phyloP scores from a whole-genome alignment of 2,888 invertebrate genomes.

The Agonopterix arenella region DNA sequence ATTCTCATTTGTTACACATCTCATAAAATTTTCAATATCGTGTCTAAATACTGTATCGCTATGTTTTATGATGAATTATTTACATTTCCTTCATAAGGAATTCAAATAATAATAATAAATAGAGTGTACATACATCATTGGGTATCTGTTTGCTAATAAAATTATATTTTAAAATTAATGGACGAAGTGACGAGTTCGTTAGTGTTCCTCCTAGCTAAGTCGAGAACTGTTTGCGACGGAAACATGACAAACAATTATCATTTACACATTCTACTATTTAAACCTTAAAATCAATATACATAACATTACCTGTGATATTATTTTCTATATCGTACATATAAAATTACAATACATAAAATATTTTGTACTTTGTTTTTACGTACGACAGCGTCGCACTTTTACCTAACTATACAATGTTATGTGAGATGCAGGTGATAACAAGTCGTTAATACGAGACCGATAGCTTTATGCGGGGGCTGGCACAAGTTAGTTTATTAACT shows the following conservation, averaged over 20 bases:
- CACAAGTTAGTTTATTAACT: constrained; percentile 4
- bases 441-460: constrained; percentile 9
- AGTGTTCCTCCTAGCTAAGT: constrained; percentile 70
- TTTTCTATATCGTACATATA: constrained; percentile 67
- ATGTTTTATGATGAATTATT: constrained; percentile 59
- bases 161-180: constrained; percentile 74
- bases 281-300: constrained; percentile 68
- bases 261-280: constrained; percentile 48
- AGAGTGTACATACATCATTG: constrained; percentile 62
- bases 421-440: constrained; percentile 32
- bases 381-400: constrained; percentile 63
- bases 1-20: constrained; percentile 53
- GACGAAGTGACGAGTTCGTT: constrained; percentile 76
- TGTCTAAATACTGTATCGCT: constrained; percentile 56
- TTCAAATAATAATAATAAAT: constrained; percentile 50
- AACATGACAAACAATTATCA: constrained; percentile 64
- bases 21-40: constrained; percentile 55
- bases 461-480: constrained; percentile 3
- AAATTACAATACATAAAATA: constrained; percentile 74
- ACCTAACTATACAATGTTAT: constrained; percentile 49
- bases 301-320: constrained; percentile 63
- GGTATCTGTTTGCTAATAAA: constrained; percentile 65
- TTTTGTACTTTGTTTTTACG: constrained; percentile 73
- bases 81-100: constrained; percentile 69
- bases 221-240: constrained; percentile 73